phyloP scores from a whole-genome alignment of 2,888 invertebrate genomes.

The Monopis laevigella region DNA sequence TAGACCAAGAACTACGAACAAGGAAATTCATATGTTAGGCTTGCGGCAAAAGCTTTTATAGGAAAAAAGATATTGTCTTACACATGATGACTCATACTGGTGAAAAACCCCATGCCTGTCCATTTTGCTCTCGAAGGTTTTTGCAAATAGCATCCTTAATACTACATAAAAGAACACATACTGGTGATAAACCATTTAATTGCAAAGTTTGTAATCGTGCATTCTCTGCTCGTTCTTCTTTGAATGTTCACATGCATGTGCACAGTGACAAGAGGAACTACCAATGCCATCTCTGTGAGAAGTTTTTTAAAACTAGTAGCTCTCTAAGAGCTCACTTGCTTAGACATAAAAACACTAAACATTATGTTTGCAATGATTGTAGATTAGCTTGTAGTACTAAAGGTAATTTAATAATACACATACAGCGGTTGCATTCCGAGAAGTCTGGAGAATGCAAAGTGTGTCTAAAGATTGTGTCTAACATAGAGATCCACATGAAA shows the following conservation, averaged over 20 bases:
- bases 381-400: slow-evolving; percentile 55
- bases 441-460: slow-evolving; percentile 60
- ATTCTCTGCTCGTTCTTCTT: slow-evolving; percentile 40
- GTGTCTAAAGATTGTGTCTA: slow-evolving; percentile 63
- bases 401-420: slow-evolving; percentile 64
- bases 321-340: slow-evolving; percentile 60
- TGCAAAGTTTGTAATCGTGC: slow-evolving; percentile 44
- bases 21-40: slow-evolving; percentile 49
- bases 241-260: slow-evolving; percentile 43
- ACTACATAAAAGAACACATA: slow-evolving; percentile 48
- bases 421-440: slow-evolving; percentile 63
- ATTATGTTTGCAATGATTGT: slow-evolving; percentile 49
- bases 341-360: slow-evolving; percentile 45
- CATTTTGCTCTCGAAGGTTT: slow-evolving; percentile 40
- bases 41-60: slow-evolving; percentile 49
- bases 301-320: slow-evolving; percentile 56
- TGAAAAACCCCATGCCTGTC: slow-evolving; percentile 45
- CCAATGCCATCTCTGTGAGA: slow-evolving; percentile 61
- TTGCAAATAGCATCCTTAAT: slow-evolving; percentile 47
- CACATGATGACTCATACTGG: slow-evolving; percentile 51
- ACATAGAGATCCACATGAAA: slow-evolving; percentile 64
- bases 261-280: slow-evolving; percentile 62
- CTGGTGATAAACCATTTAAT: slow-evolving; percentile 48
- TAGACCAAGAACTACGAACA: slow-evolving; percentile 27
- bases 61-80: slow-evolving; percentile 45